These are phyloP conservation scores for Fopius arisanus DNA, from an alignment of 1,140 invertebrate genomes.

Conservation along the genomic window DNA sequence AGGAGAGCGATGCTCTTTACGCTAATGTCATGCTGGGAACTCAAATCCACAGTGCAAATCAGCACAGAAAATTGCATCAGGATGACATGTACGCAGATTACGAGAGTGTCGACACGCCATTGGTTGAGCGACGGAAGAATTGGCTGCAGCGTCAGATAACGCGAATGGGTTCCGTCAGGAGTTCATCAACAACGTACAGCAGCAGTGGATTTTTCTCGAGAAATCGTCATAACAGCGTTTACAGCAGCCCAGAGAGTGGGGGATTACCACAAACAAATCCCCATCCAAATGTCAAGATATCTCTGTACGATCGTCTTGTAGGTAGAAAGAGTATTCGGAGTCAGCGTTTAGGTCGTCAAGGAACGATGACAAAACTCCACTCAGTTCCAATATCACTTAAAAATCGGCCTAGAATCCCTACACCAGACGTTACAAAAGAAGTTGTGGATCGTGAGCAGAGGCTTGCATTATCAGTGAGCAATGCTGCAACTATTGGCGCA, in stretches of 20 bases:
- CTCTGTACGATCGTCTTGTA: constrained; percentile 80
- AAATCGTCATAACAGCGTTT: constrained; percentile 77
- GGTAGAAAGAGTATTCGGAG: constrained; percentile 79
- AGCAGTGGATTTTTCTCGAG: constrained; percentile 77
- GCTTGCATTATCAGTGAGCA: constrained; percentile 64
- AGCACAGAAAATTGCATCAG: constrained; percentile 69
- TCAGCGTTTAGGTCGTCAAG: constrained; percentile 72
- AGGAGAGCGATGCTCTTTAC: constrained; percentile 82
- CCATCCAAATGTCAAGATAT: constrained; percentile 73
- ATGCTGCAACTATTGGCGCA: constrained; percentile 65
- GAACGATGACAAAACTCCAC: constrained; percentile 74
- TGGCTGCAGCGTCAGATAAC: constrained; percentile 86
- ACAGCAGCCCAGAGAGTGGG: constrained; percentile 80
- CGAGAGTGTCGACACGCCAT: constrained; percentile 86
- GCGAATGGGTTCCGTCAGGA: constrained; percentile 81
- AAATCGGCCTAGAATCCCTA: constrained; percentile 83
- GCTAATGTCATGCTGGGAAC: constrained; percentile 72
- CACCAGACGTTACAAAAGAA: constrained; percentile 84
- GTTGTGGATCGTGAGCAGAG: constrained; percentile 74
- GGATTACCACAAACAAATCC: constrained; percentile 47
- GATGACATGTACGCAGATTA: constrained; percentile 88
- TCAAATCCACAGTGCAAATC: constrained; percentile 59
- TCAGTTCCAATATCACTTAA: constrained; percentile 73
- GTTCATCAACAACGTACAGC: constrained; percentile 83
- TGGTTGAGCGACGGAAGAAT: constrained; percentile 84